Base-by-base conservation (phyloP, 2,113 vertebrate genomes). In the Grantiella picta region DNA sequence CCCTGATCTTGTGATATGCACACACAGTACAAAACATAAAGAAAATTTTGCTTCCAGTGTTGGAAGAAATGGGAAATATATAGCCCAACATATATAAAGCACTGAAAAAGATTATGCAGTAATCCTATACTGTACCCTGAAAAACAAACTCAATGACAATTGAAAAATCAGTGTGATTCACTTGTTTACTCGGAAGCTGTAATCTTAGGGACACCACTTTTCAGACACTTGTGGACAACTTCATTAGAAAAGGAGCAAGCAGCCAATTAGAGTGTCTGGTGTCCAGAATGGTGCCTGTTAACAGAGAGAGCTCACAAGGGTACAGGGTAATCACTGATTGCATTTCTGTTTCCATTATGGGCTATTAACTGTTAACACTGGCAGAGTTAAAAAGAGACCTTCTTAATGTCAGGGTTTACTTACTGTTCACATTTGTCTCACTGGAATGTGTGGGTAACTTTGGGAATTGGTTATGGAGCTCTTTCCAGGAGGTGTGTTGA, bases 281-380 rank as follows among this genome's bases (percentile, higher is more conserved):
- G 36, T 80, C 75, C 57, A 13, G 57, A 36, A 16, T 1, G 0
- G 21, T 65, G 53, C 21, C 66, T 40, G 23, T 59, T 57, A 47
- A 65, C 29, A 27, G 10, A 19, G 49, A 23, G 44, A 68, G 27
- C 33, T 86, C 64, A 61, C 59, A 68, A 20, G 11, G 14, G 12
- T 52, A 20, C 11, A 42, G 25, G 31, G 31, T 38, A 86, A 60
- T 31, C 16, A 12, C 53, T 78, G 21, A 23, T 31, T 15, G 28
- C 73, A 50, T 25, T 86, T 69, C 52, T 40, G 44, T 68, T 66
- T 59, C 66, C 12, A 25, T 36, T 10, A 8, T 2, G 4, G 12
- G 1, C 1, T 21, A 38, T 61, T 68, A 86, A 64, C 47, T 45
- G 31, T 38, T 56, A 81, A 85, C 0, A 0, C 24, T 36, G 47